Evolutionary conservation across 1,140 invertebrate species (phyloP).

Genomic region (Magallana angulata): DNA sequence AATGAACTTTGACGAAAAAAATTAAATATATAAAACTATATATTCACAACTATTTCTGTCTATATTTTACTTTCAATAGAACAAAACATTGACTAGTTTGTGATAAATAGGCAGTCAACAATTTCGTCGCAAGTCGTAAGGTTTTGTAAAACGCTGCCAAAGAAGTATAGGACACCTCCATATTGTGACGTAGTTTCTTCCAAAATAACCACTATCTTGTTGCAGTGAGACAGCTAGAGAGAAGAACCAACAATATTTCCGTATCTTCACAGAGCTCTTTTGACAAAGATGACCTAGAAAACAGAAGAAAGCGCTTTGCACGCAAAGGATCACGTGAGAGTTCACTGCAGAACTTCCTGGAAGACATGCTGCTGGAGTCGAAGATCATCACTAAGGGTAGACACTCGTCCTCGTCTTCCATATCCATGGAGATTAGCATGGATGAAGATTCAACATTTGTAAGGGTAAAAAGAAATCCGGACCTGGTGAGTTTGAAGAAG

Average conservation of each 20-base stretch:
- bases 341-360: slow-evolving; percentile 4
- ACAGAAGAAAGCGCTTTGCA: background rate
- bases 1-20: no score
- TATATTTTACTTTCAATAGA: no score
- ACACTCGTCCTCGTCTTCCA: background rate
- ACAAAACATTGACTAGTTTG: no score
- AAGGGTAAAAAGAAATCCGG: background rate
- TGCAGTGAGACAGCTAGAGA: background rate
- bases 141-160: background rate
- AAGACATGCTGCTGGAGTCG: background rate
- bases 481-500: background rate
- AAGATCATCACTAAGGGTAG: background rate
- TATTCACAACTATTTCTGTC: no score
- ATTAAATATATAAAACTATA: no score
- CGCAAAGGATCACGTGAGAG: slow-evolving; percentile 10
- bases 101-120: no score
- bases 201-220: background rate
- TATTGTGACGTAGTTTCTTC: background rate
- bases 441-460: background rate
- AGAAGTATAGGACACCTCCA: background rate
- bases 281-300: no score
- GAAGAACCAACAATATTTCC: no score
- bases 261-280: no score
- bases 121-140: no score
- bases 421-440: background rate